Evolutionary conservation across 2,797 vertebrate genomes (phyloP).

Genomic region (Aphelocoma californica): DNA sequence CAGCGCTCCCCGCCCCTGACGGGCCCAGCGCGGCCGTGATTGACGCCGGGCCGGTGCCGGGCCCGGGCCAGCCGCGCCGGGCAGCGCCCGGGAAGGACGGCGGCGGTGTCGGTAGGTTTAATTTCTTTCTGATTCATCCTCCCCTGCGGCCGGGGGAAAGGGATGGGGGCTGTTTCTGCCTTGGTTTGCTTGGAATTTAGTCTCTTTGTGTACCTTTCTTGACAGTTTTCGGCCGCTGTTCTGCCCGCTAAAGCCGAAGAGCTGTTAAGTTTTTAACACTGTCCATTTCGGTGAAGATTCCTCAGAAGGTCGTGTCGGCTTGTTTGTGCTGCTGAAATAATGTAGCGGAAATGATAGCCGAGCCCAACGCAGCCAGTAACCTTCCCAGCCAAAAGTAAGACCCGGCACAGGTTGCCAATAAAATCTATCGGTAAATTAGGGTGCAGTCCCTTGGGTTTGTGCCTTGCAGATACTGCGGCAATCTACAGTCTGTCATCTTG

Average conservation of each 20-base stretch:
- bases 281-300: background rate
- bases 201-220: background rate
- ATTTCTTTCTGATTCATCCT: too few relatives aligned
- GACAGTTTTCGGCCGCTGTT: background rate
- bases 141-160: rapidly evolving
- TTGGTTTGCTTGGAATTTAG: background rate
- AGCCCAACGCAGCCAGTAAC: conserved; percentile 71
- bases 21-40: background rate
- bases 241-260: background rate
- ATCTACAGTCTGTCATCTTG: rapidly evolving
- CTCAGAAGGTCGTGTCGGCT: rapidly evolving
- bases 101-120: background rate
- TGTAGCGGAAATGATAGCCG: conserved; percentile 83
- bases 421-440: background rate
- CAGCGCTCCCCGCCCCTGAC: background rate
- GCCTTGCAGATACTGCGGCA: background rate
- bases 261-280: background rate
- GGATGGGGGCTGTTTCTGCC: background rate
- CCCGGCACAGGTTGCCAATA: rapidly evolving
- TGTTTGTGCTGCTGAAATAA: conserved; percentile 22
- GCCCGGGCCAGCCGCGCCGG: background rate
- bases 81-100: background rate
- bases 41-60: background rate
- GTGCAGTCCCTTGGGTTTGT: background rate
- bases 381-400: conserved; percentile 78